phyloP scores from a whole-genome alignment of 2,797 vertebrate genomes.

The Hydrocynus forskahlii region DNA sequence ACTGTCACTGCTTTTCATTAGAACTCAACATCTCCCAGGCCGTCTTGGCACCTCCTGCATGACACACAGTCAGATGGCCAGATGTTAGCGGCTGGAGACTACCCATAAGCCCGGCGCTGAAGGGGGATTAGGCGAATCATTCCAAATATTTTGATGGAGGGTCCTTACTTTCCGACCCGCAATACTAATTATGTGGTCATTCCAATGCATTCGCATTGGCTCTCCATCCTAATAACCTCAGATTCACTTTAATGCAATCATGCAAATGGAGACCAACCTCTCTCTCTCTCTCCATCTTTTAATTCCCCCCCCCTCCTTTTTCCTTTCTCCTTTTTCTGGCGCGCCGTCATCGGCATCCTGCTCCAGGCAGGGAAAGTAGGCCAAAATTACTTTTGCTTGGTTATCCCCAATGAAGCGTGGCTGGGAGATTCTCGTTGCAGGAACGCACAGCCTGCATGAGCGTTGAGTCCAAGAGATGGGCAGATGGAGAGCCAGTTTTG shows the following conservation, averaged over 20 bases:
- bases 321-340: slow-evolving; percentile 53
- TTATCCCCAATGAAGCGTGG: slow-evolving; percentile 82
- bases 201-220: slow-evolving; percentile 29
- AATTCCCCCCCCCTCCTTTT: slow-evolving; percentile 40
- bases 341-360: slow-evolving; percentile 64
- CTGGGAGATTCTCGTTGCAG: slow-evolving; percentile 61
- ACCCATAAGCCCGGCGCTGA: slow-evolving; percentile 42
- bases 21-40: slow-evolving; percentile 46
- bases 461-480: slow-evolving; percentile 62
- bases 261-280: slow-evolving; percentile 51
- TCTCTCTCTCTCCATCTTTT: slow-evolving; percentile 1
- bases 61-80: slow-evolving; percentile 46
- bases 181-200: slow-evolving; percentile 52
- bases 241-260: slow-evolving; percentile 47
- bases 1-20: slow-evolving; percentile 71
- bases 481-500: slow-evolving; percentile 79
- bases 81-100: slow-evolving; percentile 53
- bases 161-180: slow-evolving; percentile 42
- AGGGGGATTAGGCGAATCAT: slow-evolving; percentile 53
- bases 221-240: slow-evolving; percentile 14
- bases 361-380: slow-evolving; percentile 78
- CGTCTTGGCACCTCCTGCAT: slow-evolving; percentile 50
- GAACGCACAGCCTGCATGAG: slow-evolving; percentile 52
- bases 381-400: slow-evolving; percentile 82
- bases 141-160: slow-evolving; percentile 55